Conservation (phyloP, 2,113 vertebrate genomes). For the Sapayoa aenigma region DNA sequence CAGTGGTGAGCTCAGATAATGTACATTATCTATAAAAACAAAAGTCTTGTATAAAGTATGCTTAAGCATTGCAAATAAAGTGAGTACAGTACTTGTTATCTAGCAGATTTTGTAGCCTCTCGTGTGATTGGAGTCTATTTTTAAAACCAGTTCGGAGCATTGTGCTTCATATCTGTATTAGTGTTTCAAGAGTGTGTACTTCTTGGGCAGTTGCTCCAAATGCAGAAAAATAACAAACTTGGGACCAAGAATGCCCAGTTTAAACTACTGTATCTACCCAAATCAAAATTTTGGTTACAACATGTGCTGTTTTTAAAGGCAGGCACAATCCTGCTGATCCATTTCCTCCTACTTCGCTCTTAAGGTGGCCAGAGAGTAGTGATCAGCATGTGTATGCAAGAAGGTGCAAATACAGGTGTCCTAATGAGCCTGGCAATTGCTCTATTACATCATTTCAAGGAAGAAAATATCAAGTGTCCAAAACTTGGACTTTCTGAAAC, state of each 20-base stretch:
- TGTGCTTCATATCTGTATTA: neutral
- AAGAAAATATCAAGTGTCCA: neutral
- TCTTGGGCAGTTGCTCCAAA: neutral
- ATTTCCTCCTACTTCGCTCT: neutral
- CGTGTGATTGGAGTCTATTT: neutral
- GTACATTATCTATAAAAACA: neutral
- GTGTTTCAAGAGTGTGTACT: neutral
- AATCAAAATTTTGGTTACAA: neutral
- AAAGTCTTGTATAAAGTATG: neutral
- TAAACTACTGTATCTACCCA: neutral
- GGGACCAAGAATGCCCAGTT: neutral
- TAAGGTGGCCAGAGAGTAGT: neutral
- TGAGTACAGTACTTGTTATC: neutral
- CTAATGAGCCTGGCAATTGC: constrained; percentile 1
- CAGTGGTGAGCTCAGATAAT: neutral
- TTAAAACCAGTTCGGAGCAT: neutral
- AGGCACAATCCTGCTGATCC: neutral
- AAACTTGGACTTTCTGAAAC: constrained; percentile 6
- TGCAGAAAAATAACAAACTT: neutral
- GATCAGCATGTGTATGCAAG: neutral
- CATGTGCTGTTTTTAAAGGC: neutral
- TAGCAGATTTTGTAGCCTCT: constrained; percentile 7
- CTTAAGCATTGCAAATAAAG: neutral
- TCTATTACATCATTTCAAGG: neutral
- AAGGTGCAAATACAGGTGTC: neutral